Evolutionary conservation across 2,797 vertebrate genomes (phyloP), one percentile per base, ranked within the genome.

Genomic region (Percopsis omiscomaycus): DNA sequence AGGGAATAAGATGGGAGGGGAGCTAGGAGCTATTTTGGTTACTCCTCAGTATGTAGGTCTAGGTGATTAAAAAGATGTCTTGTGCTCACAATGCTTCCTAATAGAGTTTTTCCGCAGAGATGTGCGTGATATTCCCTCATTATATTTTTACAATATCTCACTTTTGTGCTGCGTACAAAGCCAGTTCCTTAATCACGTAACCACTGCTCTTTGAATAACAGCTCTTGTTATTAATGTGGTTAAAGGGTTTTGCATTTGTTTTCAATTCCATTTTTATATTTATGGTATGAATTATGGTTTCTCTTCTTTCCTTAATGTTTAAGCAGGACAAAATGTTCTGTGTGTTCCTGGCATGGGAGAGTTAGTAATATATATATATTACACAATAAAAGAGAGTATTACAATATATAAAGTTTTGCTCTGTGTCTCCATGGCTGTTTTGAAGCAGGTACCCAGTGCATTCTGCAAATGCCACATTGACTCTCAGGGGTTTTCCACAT

Each of bases 1-100:
- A 74, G 90, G 90, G 91, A 91, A 89, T 90, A 88, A 61, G 73
- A 57, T 28, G 75, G 85, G 78, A 77, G 62, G 77, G 81, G 68
- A 82, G 89, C 83, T 83, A 66, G 61, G 69, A 86, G 89, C 91
- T 92, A 92, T 92, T 93, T 92, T 83, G 53, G 88, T 86, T 69
- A 72, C 78, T 88, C 64, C 64, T 84, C 74, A 51, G 86, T 86
- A 93, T 93, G 83, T 92, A 90, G 92, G 91, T 92, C 91, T 92
- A 86, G 89, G 89, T 92, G 90, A 92, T 92, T 92, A 91, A 91
- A 89, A 87, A 60, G 51, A 73, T 73, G 77, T 75, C 75, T 75
- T 76, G 65, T 68, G 53, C 74, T 76, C 68, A 84, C 75, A 67
- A 81, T 86, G 52, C 61, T 78, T 87, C 84, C 81, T 78, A 85